phyloP scores from a whole-genome alignment of 2,113 vertebrate genomes.

The Paradisaea rubra region DNA sequence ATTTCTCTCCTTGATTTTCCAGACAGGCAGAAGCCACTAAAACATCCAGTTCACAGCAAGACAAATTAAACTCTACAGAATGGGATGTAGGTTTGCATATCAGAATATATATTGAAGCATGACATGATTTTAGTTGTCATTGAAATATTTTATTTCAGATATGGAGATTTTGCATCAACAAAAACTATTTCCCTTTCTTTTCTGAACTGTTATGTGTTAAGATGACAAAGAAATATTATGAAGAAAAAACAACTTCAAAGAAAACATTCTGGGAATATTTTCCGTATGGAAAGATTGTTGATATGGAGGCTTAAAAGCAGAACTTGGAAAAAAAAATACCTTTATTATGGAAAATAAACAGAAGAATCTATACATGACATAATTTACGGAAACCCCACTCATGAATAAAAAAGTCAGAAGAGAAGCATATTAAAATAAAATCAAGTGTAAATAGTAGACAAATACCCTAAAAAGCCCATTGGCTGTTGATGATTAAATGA shows the following conservation, averaged over 20 bases:
- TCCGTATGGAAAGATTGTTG: neutral
- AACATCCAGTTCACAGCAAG: neutral
- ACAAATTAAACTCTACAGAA: neutral
- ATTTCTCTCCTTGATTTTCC: neutral
- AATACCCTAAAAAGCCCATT: neutral
- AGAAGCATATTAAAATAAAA: neutral
- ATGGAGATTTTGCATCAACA: neutral
- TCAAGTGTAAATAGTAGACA: neutral
- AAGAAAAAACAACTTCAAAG: neutral
- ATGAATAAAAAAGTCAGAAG: neutral
- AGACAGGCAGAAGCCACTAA: neutral
- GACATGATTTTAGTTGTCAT: fast-evolving
- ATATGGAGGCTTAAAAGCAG: neutral
- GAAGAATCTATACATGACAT: neutral
- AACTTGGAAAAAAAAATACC: neutral
- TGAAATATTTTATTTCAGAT: neutral
- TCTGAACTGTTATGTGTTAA: neutral
- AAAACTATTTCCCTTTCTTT: neutral
- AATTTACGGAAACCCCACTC: neutral
- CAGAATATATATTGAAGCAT: neutral
- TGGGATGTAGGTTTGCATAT: neutral
- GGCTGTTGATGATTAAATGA: neutral
- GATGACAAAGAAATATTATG: neutral
- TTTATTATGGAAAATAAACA: neutral
- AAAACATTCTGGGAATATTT: neutral